phyloP scores from a whole-genome alignment of 2,888 invertebrate genomes.

The Meandrusa payeni region DNA sequence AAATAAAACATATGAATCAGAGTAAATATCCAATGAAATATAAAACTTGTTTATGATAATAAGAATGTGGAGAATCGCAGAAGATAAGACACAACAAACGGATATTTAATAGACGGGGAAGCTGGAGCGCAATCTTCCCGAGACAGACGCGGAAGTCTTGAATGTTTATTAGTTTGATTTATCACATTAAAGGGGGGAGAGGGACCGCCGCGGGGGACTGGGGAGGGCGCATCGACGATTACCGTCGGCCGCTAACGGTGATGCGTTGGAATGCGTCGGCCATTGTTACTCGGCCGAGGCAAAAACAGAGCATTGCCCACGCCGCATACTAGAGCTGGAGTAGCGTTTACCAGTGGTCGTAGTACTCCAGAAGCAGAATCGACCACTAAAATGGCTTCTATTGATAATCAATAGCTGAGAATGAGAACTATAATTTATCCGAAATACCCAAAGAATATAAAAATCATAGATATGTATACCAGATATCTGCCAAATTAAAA shows the following conservation, averaged over 20 bases:
- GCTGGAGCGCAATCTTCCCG: slow-evolving; percentile 15
- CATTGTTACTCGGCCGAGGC: slow-evolving; percentile 62
- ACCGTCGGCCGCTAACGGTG: slow-evolving; percentile 65
- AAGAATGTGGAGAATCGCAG: not conserved
- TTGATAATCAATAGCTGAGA: too few relatives aligned
- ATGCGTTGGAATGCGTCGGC: slow-evolving; percentile 65
- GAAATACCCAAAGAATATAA: too few relatives aligned
- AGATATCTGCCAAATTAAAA: too few relatives aligned
- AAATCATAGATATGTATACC: too few relatives aligned
- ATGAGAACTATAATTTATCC: too few relatives aligned
- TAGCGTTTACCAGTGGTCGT: not conserved
- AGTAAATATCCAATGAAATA: too few relatives aligned
- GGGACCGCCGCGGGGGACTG: slow-evolving; percentile 23
- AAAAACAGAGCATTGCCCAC: slow-evolving; percentile 60
- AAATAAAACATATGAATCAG: too few relatives aligned
- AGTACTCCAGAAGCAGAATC: too few relatives aligned
- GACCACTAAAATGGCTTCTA: too few relatives aligned
- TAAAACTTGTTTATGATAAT: too few relatives aligned
- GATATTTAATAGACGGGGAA: slow-evolving; percentile 12
- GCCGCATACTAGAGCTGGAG: slow-evolving; percentile 53
- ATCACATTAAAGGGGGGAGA: slow-evolving; percentile 24
- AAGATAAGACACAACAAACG: not conserved
- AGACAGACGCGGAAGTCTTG: slow-evolving; percentile 36
- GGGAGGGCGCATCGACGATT: slow-evolving; percentile 55
- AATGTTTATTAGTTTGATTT: slow-evolving; percentile 33